Evolutionary conservation across 2,888 invertebrate species (phyloP), one percentile per base, ranked within the genome.

Genomic region (Drosophila mimica): DNA sequence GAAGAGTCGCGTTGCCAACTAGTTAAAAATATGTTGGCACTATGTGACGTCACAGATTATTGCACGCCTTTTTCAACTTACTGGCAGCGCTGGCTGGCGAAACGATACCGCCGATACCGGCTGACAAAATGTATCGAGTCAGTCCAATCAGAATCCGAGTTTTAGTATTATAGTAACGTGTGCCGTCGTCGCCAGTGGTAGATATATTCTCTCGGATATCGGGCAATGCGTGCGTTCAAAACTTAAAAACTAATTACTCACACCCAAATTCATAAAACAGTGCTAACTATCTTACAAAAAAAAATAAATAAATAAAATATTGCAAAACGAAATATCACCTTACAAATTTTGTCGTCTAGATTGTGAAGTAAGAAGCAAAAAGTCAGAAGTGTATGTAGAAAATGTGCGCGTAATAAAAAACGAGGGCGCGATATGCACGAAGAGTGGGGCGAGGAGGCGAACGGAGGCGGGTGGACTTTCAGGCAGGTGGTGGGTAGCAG

Each of bases 351-450:
- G 31, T 20, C 53, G 70, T 15, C 31, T 40, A 53, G 66, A 79
- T 81, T 87, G 91, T 89, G 82, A 89, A 46, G 15, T 15, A 25
- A 46, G 46, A 46, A 46, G 46, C 46, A 15, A 46, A 46, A 46
- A 46, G 20, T 20, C 25, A 46, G 15, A 86, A 90, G 89, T 89
- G 89, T 80, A 76, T 86, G 89, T 83, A 86, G 79, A 78, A 57
- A 90, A 83, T 88, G 89, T 89, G 88, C 87, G 87, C 89, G 89
- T 83, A 87, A 89, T 87, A 87, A 89, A 85, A 85, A 87, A 89
- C 87, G 89, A 89, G 89, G 85, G 83, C 85, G 83, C 85, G 87
- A 86, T 82, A 78, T 79, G 81, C 86, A 86, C 80, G 84, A 87
- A 80, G 76, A 75, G 72, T 62, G 53, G 73, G 54, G 56, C 53